Evolutionary conservation across 2,113 vertebrate species (phyloP).

Genomic region (Mormyrus iriodes): DNA sequence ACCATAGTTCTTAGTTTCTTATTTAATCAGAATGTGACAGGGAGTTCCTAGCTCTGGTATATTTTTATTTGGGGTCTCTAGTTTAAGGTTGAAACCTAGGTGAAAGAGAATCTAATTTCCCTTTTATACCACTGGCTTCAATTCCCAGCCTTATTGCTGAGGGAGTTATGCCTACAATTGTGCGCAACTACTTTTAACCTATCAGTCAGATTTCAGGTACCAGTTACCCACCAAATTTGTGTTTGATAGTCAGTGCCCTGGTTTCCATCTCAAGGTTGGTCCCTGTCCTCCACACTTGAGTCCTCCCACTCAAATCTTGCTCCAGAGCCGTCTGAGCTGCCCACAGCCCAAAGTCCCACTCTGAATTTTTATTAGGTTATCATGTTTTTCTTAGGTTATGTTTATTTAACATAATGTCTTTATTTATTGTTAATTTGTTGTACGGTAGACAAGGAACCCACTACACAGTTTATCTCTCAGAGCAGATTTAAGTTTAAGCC

Average conservation of each 20-base stretch:
- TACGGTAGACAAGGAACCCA: neutral
- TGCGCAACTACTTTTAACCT: neutral
- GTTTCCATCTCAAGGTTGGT: neutral
- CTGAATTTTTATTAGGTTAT: too few species aligned
- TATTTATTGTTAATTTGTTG: neutral
- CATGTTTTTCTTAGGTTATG: too few species aligned
- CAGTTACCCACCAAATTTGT: neutral
- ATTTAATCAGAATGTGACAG: neutral
- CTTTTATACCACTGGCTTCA: neutral
- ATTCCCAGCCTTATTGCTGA: neutral
- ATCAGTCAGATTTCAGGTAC: neutral
- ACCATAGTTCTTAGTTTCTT: neutral
- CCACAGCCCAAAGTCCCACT: neutral
- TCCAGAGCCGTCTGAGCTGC: neutral
- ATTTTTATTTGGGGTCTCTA: neutral
- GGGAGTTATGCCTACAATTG: neutral
- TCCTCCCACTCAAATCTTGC: neutral
- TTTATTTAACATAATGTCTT: neutral
- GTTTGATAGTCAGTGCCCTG: neutral
- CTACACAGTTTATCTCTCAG: neutral
- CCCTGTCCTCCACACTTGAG: neutral
- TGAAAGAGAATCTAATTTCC: neutral
- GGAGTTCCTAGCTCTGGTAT: neutral
- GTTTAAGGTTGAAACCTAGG: neutral
- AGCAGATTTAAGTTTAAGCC: constrained; percentile 32